Conservation (phyloP, 1,140 invertebrate genomes). For the Sipha flava region DNA sequence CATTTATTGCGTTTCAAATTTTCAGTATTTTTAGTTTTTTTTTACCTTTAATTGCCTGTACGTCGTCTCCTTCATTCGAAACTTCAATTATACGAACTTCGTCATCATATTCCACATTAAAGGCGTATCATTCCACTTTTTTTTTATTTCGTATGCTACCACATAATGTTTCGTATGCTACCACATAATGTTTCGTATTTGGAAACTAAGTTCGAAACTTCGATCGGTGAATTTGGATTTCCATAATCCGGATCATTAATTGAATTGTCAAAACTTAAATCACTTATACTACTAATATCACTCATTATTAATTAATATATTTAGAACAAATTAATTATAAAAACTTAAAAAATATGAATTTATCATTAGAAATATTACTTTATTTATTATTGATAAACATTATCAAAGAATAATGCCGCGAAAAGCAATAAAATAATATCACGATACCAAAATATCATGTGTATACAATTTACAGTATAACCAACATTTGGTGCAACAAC, state of each 20-base stretch:
- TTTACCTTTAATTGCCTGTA: background rate
- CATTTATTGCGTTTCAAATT: background rate
- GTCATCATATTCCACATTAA: background rate
- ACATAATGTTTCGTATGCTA: background rate
- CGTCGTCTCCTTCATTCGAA: background rate
- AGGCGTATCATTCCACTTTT: background rate
- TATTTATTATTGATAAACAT: background rate
- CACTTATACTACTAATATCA: conserved; percentile 2
- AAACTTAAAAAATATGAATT: no score
- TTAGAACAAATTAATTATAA: no score
- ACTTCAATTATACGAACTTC: background rate
- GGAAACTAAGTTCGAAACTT: background rate
- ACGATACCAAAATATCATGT: no score
- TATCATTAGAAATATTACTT: no score
- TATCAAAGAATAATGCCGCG: no score
- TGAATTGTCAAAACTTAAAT: background rate
- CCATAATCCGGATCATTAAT: background rate
- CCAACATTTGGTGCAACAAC: background rate
- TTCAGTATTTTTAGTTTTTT: background rate
- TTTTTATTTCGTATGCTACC: background rate
- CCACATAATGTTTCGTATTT: background rate
- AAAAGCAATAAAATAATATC: no score
- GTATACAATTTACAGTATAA: background rate
- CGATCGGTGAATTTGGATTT: background rate
- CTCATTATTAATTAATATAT: background rate